Evolutionary conservation across 2,888 invertebrate species (phyloP), one percentile per base, ranked within the genome.

Genomic region (Phymatocera aterrima): DNA sequence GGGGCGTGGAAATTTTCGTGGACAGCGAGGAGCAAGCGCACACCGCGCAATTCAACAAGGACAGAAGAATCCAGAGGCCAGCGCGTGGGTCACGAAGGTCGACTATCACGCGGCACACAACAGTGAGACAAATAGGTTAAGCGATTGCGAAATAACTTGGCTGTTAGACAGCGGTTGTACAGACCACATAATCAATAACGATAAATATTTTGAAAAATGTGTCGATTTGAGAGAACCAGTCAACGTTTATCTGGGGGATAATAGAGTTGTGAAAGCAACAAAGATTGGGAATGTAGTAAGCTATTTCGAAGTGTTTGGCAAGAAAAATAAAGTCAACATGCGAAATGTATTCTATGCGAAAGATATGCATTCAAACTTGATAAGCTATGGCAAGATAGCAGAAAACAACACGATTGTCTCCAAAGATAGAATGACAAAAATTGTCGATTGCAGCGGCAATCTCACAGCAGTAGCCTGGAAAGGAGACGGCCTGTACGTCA

Each of bases 151-250:
- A 64, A 34, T 64, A 12, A 15, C 8, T 34, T 82, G 80, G 81
- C 21, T 81, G 24, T 68, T 79, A 68, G 79, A 82, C 61, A 82
- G 81, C 51, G 80, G 81, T 10, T 81, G 80, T 68, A 77, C 81
- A 12, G 80, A 82, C 46, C 81, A 81, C 31, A 79, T 82, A 3
- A 77, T 82, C 8, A 81, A 79, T 60, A 64, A 80, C 34, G 81
- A 80, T 24, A 68, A 43, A 46, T 48, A 48, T 72, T 81, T 81
- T 51, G 18, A 74, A 6, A 24, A 80, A 61, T 74, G 15, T 12
- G 75, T 74, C 40, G 60, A 60, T 10, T 64, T 80, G 10, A 74
- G 74, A 57, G 21, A 60, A 18, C 81, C 80, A 8, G 64, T 81
- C 21, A 74, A 81, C 37, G 80, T 80, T 65, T 77, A 80, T 64